Base-by-base conservation (phyloP, 2,797 vertebrate genomes). In the Cryptoprocta ferox region DNA sequence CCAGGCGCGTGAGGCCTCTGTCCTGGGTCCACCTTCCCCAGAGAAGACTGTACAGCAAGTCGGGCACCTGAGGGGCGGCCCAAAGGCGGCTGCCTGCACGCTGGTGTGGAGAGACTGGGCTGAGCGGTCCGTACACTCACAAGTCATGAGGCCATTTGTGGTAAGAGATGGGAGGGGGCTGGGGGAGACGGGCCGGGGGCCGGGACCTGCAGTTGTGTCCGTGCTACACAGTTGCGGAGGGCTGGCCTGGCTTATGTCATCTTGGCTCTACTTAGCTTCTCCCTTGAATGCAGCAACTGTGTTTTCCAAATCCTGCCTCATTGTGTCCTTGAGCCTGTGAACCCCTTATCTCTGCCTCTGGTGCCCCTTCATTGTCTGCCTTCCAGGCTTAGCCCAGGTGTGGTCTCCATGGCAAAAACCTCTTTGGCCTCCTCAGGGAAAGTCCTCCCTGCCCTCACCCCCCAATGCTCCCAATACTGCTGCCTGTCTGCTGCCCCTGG, bases 11-110 rank as follows among this genome's bases (percentile, higher is more conserved):
- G 32, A 45, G 11, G 1, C 56, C 15, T 42, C 45, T 26, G 35
- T 21, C 12, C 48, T 16, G 11, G 70, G 37, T 32, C 13, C 5
- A 3, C 12, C 37, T 68, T 32, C 87, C 42, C 45, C 9, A 14
- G 18, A 30, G 70, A 76, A 26, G 16, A 24, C 6, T 6, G 39
- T 3, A 18, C 6, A 15, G 35, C 56, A 35, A 26, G 15, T 28
- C 1, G 1, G 37, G 73, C 26, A 1, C 53, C 45, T 2, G 0
- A 14, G 28, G 16, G 63, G 3, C 6, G 5, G 21, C 30, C 6
- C 13, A 42, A 15, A 15, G 45, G 7, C 9, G 15, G 65, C n/a
- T 6, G 13, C 28, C 56, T 30, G 35, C 32, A 13, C 10, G 61
- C 59, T 56, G 45, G 15, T 56, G 18, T 37, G 59, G 30, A 45